phyloP scores from a whole-genome alignment of 2,888 invertebrate genomes.

The Drosophila testacea region DNA sequence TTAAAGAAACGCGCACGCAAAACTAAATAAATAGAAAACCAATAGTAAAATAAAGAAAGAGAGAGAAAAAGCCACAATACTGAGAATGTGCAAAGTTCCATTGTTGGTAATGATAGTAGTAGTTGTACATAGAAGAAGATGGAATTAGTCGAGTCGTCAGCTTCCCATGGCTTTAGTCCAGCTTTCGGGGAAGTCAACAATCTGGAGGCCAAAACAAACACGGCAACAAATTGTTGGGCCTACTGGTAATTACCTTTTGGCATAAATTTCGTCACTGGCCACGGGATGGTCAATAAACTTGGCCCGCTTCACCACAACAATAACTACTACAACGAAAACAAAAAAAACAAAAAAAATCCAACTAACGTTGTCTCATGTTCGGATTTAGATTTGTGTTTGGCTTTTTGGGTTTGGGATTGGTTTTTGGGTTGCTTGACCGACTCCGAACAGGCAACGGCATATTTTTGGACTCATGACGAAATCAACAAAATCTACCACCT shows the following conservation, averaged over 20 bases:
- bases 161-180: slow-evolving; percentile 41
- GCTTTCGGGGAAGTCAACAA: slow-evolving; percentile 29
- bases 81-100: slow-evolving; percentile 32
- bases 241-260: slow-evolving; percentile 59
- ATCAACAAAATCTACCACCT: slow-evolving; percentile 46
- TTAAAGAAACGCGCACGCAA: slow-evolving; percentile 63
- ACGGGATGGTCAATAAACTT: slow-evolving; percentile 74
- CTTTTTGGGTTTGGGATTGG: slow-evolving; percentile 17
- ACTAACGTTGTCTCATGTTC: slow-evolving; percentile 52
- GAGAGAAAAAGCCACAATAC: slow-evolving; percentile 7
- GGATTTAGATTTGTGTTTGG: slow-evolving; percentile 38
- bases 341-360: slow-evolving; percentile 18
- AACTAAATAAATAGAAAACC: slow-evolving; percentile 64
- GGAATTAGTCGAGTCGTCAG: slow-evolving; percentile 17
- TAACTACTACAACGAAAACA: slow-evolving; percentile 7
- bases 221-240: slow-evolving; percentile 53
- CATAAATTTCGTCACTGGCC: slow-evolving; percentile 67
- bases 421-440: slow-evolving; percentile 60
- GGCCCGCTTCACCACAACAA: slow-evolving; percentile 14
- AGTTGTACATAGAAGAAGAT: neutral
- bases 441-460: slow-evolving; percentile 37
- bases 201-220: slow-evolving; percentile 40
- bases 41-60: slow-evolving; percentile 22
- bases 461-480: slow-evolving; percentile 75
- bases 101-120: slow-evolving; percentile 36